Evolutionary conservation across 2,888 invertebrate genomes (phyloP).

Genomic region (Oligia strigilis): DNA sequence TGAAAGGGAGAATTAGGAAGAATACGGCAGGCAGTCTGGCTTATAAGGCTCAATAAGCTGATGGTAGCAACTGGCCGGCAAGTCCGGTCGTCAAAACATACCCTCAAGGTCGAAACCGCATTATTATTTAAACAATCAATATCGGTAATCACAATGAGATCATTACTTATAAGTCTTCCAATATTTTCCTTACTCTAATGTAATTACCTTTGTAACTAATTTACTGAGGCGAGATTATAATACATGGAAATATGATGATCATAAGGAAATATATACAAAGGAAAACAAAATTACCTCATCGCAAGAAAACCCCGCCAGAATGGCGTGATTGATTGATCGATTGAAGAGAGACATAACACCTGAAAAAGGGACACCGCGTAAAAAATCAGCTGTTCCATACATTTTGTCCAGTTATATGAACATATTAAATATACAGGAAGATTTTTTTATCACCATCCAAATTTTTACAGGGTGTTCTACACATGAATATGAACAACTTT

Average conservation of each 20-base stretch:
- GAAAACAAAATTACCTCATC: background rate
- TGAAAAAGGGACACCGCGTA: no score
- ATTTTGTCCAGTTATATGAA: no score
- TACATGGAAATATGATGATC: background rate
- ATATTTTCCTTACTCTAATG: slow-evolving; percentile 3
- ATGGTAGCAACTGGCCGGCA: no score
- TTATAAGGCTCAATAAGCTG: background rate
- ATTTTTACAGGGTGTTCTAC: no score
- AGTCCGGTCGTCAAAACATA: background rate
- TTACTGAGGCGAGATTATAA: slow-evolving; percentile 10
- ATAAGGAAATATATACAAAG: slow-evolving; percentile 11
- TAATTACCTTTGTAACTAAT: slow-evolving; percentile 2
- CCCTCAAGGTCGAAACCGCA: background rate
- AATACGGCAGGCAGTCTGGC: background rate
- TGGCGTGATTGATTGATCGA: background rate
- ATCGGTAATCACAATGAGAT: background rate
- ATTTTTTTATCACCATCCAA: no score
- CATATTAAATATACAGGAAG: no score
- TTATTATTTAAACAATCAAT: background rate
- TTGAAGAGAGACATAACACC: no score
- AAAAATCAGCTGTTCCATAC: no score
- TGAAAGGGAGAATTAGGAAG: background rate
- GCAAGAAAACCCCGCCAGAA: slow-evolving; percentile 6
- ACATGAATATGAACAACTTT: no score
- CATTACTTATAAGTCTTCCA: background rate